These are phyloP conservation scores for Pimephales promelas DNA, from an alignment of 2,113 vertebrate genomes.

Conservation along the genomic window DNA sequence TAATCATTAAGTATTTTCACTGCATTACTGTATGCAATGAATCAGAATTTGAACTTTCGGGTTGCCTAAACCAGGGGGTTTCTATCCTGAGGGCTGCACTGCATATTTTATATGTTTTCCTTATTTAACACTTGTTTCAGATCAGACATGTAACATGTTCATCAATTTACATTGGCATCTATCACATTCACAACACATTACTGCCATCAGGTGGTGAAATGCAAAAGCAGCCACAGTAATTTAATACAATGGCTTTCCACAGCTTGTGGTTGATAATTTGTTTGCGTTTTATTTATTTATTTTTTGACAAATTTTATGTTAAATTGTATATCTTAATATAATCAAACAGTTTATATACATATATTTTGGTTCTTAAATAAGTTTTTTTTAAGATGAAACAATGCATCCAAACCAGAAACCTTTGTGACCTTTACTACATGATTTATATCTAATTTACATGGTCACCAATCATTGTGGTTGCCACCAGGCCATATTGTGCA, in stretches of 20 bases:
- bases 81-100: too few relatives aligned
- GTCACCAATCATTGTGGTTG: background rate
- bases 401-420: too few relatives aligned
- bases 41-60: background rate
- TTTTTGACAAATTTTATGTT: background rate
- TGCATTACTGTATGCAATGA: background rate
- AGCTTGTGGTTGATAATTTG: background rate
- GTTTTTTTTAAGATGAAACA: background rate
- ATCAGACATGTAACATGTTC: background rate
- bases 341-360: background rate
- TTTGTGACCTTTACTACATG: background rate
- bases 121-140: background rate
- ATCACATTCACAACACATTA: constrained; percentile 14
- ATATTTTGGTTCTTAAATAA: background rate
- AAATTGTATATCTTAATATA: background rate
- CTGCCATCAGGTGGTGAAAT: constrained; percentile 28
- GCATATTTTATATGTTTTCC: background rate
- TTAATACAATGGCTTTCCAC: background rate
- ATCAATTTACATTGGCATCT: background rate
- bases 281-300: background rate
- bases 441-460: background rate
- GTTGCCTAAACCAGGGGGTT: too few relatives aligned
- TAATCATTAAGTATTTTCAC: background rate
- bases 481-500: background rate
- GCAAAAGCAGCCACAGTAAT: background rate